Conservation (phyloP, 2,797 vertebrate species). For the Molossus molossus region DNA sequence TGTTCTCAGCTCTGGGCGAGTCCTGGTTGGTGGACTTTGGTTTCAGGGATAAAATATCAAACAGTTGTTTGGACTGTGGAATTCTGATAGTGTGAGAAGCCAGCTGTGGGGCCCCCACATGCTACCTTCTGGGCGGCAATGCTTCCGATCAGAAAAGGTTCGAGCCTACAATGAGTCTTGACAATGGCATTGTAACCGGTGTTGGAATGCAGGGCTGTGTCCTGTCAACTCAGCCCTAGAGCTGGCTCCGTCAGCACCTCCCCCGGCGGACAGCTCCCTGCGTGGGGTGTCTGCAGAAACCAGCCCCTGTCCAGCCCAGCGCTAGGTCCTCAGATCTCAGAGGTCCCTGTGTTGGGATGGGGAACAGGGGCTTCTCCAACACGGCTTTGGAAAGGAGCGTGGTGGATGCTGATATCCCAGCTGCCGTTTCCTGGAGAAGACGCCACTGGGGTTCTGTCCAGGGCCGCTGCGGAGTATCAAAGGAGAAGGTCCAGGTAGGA, state of each 20-base stretch:
- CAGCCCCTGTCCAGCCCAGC: background rate
- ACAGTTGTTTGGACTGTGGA: constrained; percentile 48
- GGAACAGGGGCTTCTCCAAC: background rate
- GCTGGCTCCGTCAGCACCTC: background rate
- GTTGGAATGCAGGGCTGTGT: background rate
- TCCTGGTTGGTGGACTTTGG: constrained; percentile 15
- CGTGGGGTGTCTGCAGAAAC: background rate
- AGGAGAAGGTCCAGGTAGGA: background rate
- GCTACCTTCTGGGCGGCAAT: background rate
- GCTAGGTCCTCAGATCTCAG: background rate
- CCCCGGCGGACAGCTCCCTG: background rate
- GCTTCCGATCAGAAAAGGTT: background rate
- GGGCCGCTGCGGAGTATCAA: background rate
- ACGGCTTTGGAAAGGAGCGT: background rate
- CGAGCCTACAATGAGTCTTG: background rate
- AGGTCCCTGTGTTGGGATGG: background rate
- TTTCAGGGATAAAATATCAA: constrained; percentile 63
- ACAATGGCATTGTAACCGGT: background rate
- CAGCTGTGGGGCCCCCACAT: background rate
- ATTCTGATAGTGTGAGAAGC: constrained; percentile 65
- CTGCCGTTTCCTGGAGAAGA: background rate
- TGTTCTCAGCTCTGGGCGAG: background rate
- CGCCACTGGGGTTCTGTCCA: background rate
- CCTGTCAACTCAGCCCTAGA: background rate
- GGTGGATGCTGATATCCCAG: background rate